Evolutionary conservation across 2,888 invertebrate genomes (phyloP), one percentile per base, ranked within the genome.

Genomic region (Scaptomyza caliginosa): DNA sequence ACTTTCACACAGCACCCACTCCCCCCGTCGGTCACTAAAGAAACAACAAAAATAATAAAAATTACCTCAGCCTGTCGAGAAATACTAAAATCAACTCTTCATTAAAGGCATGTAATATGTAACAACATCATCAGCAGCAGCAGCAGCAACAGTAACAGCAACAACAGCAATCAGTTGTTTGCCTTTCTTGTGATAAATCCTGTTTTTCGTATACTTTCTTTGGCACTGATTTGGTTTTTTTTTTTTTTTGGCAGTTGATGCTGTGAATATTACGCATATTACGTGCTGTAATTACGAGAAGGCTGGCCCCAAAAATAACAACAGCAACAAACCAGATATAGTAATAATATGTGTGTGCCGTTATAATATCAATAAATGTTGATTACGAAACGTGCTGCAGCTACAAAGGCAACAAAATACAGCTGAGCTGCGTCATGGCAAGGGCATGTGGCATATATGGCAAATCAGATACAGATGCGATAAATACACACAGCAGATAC

Each of bases 201-300:
- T 57, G 68, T 60, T 72, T 71, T 67, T 64, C 23, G 49, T n/a
- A 50, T 40, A 42, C 65, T 63, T 66, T 68, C 67, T 64, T 71
- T 39, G 13, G 43, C 16, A 28, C 24, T 38, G 72, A 72, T 46
- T 46, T n/a, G 7, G 11, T 34, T 6, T 19, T 45, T 21, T 16
- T 42, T 24, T 43, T 17, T 28, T 28, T 67, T 69, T 72, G 55
- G 67, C 65, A 62, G 69, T 62, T 80, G 73, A 77, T 75, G 81
- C 76, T 66, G 82, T 81, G 87, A 87, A 87, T 85, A 87, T 87
- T 87, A 84, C 88, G 77, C 81, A 79, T 78, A 84, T 76, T 84
- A 87, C 88, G 88, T 84, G 84, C 77, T 51, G 84, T 82, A 87
- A 84, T 84, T 84, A 77, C 73, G 45, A 28, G 54, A 50, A 19